These are phyloP conservation scores for Cordylochernes scorpioides DNA, from an alignment of 2,888 invertebrate genomes.

Conservation along the genomic window DNA sequence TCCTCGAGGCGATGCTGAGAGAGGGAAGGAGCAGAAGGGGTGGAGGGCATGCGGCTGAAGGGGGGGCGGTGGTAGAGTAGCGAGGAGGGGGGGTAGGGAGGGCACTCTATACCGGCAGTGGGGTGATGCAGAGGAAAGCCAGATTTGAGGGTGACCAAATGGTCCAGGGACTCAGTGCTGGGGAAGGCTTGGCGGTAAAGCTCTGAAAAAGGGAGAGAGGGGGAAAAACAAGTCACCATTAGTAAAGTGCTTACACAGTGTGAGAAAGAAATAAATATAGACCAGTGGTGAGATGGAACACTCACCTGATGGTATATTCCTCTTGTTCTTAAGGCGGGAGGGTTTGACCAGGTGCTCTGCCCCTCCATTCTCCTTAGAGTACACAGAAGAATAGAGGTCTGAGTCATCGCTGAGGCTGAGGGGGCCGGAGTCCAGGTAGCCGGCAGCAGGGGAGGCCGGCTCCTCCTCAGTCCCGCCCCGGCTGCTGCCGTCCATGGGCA, in stretches of 20 bases:
- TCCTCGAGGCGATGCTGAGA: too few species aligned
- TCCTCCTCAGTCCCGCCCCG: constrained; percentile 23
- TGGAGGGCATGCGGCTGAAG: constrained; percentile 12
- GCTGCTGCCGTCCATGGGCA: constrained; percentile 27
- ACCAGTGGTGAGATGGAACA: not conserved
- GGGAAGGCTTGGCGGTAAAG: constrained; percentile 18
- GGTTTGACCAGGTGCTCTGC: constrained; percentile 27
- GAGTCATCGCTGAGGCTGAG: constrained; percentile 38
- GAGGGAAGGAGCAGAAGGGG: constrained; percentile 12
- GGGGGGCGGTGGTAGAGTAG: constrained; percentile 13
- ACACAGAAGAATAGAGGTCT: constrained; percentile 16
- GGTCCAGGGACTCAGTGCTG: constrained; percentile 18
- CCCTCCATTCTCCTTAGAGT: constrained; percentile 29
- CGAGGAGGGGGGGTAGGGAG: constrained; percentile 11
- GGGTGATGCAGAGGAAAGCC: constrained; percentile 11
- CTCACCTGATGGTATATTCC: constrained; percentile 30
- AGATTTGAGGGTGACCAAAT: constrained; percentile 11
- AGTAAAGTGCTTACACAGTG: too few species aligned
- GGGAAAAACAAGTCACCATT: too few species aligned
- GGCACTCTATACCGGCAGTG: constrained; percentile 10
- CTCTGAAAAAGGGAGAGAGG: constrained; percentile 14
- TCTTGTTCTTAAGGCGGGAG: constrained; percentile 23
- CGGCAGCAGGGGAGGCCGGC: constrained; percentile 23
- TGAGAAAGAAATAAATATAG: not conserved
- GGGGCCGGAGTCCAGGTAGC: constrained; percentile 27